Percentiles rank a stretch among this genome's conserved stretches.
Conservation (phyloP, 2,113 vertebrate species). For the Galbula dea region DNA sequence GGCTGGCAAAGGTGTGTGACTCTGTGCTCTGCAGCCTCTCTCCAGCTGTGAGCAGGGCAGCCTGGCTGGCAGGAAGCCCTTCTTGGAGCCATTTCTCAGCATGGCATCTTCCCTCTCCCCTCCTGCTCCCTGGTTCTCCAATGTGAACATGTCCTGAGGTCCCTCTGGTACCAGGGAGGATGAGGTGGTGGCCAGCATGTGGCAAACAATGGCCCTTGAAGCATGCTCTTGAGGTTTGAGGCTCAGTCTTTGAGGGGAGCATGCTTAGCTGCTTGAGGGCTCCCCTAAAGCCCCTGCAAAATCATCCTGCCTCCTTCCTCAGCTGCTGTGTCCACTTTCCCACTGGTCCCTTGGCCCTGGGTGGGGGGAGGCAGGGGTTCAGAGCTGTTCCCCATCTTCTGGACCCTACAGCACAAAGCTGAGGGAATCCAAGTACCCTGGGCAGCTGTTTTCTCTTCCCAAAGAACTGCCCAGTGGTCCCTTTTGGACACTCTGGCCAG, state of each 20-base stretch:
- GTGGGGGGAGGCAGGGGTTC: neutral
- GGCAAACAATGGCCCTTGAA: neutral
- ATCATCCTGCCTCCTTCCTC: neutral
- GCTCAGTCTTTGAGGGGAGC: neutral
- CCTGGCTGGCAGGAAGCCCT: neutral
- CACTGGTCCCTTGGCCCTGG: neutral
- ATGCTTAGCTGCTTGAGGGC: neutral
- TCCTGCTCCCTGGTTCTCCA: neutral
- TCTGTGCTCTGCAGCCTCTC: neutral
- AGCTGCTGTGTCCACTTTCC: neutral
- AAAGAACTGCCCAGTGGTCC: neutral
- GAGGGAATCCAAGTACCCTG: neutral
- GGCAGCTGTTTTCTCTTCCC: neutral
- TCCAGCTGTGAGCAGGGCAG: neutral
- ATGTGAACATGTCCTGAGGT: neutral
- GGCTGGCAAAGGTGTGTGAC: conserved; percentile 78
- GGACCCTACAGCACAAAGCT: neutral
- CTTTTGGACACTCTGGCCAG: neutral
- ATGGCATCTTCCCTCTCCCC: neutral
- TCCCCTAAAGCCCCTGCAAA: neutral
- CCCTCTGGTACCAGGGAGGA: neutral
- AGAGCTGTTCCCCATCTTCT: neutral
- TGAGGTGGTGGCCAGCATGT: neutral
- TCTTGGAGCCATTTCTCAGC: neutral
- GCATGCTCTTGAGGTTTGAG: neutral